Conservation (phyloP, 2,888 invertebrate species). For the Drosophila longiperda region DNA sequence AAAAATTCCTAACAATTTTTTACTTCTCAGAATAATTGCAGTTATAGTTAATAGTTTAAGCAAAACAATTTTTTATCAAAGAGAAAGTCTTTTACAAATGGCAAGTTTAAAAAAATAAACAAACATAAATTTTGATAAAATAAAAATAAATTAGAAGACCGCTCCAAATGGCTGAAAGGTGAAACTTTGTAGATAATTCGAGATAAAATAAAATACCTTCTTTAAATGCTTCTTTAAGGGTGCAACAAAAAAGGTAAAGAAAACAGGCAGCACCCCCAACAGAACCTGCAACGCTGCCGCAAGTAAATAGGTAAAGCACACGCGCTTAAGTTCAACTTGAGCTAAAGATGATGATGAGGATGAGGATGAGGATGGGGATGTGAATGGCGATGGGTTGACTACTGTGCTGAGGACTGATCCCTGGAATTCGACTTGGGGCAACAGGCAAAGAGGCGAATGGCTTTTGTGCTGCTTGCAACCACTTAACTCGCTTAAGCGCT, state of each 20-base stretch:
- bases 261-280: constrained; percentile 4
- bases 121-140: neutral
- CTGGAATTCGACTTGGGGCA: constrained; percentile 61
- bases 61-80: neutral
- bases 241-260: constrained; percentile 10
- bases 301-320: constrained; percentile 50
- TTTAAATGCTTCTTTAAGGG: neutral
- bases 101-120: neutral
- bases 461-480: constrained; percentile 65
- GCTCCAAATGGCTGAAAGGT: neutral
- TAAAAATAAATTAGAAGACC: neutral
- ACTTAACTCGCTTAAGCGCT: constrained; percentile 75
- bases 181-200: neutral
- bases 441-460: constrained; percentile 45
- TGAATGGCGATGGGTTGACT: constrained; percentile 41
- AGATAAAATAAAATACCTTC: neutral
- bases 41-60: neutral
- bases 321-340: constrained; percentile 67
- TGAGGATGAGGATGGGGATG: constrained; percentile 10
- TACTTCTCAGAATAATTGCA: neutral
- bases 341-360: constrained; percentile 30
- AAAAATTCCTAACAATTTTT: neutral
- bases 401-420: constrained; percentile 62
- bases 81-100: neutral
- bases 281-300: neutral